A percentile compares a stretch with the other conserved stretches of the same genome.
Conservation (phyloP, 2,797 vertebrate species). For the Pygocentrus nattereri region DNA sequence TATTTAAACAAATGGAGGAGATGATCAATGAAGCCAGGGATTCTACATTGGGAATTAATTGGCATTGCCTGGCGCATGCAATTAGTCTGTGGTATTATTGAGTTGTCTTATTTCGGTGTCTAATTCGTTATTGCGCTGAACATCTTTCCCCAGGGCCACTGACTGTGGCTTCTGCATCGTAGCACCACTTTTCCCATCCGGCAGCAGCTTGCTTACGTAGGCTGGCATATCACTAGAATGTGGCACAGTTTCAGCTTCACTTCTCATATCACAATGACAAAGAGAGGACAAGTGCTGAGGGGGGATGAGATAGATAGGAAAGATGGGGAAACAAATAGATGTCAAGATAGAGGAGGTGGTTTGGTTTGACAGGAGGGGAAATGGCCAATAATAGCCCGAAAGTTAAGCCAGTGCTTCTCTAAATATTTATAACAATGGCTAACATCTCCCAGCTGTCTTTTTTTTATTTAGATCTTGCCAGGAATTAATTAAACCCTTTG, state of each 20-base stretch:
- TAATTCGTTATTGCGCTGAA: slow-evolving; percentile 79
- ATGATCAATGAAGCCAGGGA: slow-evolving; percentile 75
- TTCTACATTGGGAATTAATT: slow-evolving; percentile 75
- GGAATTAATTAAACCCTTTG: slow-evolving; percentile 59
- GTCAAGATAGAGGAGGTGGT: slow-evolving; percentile 32
- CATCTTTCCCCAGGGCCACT: slow-evolving; percentile 70
- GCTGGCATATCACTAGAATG: neutral
- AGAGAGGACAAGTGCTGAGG: slow-evolving; percentile 26
- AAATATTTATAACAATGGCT: slow-evolving; percentile 45
- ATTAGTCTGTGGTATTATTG: slow-evolving; percentile 77
- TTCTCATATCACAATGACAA: slow-evolving; percentile 34
- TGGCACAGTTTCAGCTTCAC: slow-evolving; percentile 4
- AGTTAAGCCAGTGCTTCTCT: slow-evolving; percentile 34
- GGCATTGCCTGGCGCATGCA: slow-evolving; percentile 70
- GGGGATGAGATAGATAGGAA: slow-evolving; percentile 7
- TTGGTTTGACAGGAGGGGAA: slow-evolving; percentile 45
- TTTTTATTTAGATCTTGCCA: slow-evolving; percentile 34
- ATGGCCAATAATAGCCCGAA: slow-evolving; percentile 36
- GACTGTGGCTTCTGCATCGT: slow-evolving; percentile 63
- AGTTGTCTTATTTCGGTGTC: slow-evolving; percentile 80
- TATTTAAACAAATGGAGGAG: slow-evolving; percentile 72
- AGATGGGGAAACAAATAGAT: slow-evolving; percentile 36
- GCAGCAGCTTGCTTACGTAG: neutral
- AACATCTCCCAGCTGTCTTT: slow-evolving; percentile 43
- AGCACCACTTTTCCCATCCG: slow-evolving; percentile 42